Conservation (phyloP, 2,113 vertebrate species). For the Oryzias curvinotus region DNA sequence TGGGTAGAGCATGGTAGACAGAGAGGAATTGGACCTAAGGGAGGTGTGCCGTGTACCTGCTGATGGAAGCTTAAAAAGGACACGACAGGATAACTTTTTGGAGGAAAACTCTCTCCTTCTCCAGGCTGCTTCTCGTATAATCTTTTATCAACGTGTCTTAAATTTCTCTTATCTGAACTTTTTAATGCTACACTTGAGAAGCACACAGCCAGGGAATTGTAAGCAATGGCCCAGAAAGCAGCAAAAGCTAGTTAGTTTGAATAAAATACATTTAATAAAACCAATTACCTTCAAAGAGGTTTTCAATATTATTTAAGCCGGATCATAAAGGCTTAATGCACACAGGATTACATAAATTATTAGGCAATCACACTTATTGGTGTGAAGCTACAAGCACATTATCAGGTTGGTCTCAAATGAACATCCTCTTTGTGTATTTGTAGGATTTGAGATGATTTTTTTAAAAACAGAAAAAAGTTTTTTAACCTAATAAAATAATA, state of each 20-base stretch:
- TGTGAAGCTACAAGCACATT: constrained; percentile 5
- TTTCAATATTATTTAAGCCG: constrained; percentile 32
- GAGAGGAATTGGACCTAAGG: constrained; percentile 58
- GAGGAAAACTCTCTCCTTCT: constrained; percentile 21
- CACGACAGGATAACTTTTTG: constrained; percentile 46
- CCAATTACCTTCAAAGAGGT: constrained; percentile 28
- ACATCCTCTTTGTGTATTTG: neutral
- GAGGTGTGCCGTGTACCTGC: constrained; percentile 61
- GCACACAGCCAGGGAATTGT: neutral
- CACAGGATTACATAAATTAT: constrained; percentile 16
- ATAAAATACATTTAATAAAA: constrained; percentile 31
- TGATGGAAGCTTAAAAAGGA: constrained; percentile 74
- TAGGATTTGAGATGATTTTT: too few species aligned
- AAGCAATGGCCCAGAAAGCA: constrained; percentile 3
- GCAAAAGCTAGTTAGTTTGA: constrained; percentile 3
- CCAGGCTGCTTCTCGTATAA: constrained; percentile 1
- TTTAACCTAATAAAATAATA: too few species aligned
- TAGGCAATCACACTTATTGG: constrained; percentile 5
- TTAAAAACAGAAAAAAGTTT: too few species aligned
- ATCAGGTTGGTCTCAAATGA: constrained; percentile 20
- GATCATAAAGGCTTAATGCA: constrained; percentile 33
- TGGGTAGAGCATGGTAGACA: constrained; percentile 27
- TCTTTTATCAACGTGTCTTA: constrained; percentile 15
- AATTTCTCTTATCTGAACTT: constrained; percentile 15
- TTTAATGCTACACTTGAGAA: neutral